A percentile compares a stretch with the other conserved stretches of the same genome.
These are phyloP conservation scores for Pristionchus japonicus DNA, from an alignment of 2,888 invertebrate species.

Conservation along the genomic window DNA sequence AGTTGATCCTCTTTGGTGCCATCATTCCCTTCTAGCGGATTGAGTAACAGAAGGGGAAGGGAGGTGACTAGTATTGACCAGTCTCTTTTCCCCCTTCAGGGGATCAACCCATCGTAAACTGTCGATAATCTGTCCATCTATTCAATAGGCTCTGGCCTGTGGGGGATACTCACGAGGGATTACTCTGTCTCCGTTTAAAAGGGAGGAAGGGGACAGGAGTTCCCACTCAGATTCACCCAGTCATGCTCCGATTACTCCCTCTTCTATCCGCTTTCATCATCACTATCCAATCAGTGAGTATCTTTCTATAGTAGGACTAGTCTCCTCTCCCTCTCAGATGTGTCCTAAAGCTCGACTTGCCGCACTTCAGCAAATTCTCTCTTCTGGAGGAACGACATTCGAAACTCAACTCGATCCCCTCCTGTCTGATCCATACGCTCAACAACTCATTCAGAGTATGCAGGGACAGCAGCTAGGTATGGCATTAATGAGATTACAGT, in stretches of 20 bases:
- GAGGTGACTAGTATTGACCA: conserved; percentile 4
- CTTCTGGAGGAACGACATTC: background rate
- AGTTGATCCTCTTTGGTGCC: background rate
- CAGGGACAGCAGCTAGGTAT: background rate
- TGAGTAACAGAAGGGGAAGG: background rate
- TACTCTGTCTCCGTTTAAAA: background rate
- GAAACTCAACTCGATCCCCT: conserved; percentile 15
- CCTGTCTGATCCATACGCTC: background rate
- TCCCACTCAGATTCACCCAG: background rate
- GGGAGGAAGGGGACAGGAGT: background rate
- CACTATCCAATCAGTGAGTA: conserved; percentile 2
- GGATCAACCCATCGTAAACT: conserved; percentile 29
- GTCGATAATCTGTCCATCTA: background rate
- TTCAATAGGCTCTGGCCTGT: background rate
- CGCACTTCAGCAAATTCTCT: background rate
- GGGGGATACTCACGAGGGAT: background rate
- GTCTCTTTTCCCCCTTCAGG: background rate
- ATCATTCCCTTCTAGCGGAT: conserved; percentile 20
- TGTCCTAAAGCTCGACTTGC: conserved; percentile 21
- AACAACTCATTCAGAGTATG: background rate
- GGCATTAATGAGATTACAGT: background rate
- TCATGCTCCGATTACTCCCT: conserved; percentile 1
- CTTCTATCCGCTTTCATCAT: background rate
- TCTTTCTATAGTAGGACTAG: background rate
- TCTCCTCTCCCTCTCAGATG: conserved; percentile 2